Evolutionary conservation across 2,797 vertebrate species (phyloP).

Genomic region (Cyclura pinguis): DNA sequence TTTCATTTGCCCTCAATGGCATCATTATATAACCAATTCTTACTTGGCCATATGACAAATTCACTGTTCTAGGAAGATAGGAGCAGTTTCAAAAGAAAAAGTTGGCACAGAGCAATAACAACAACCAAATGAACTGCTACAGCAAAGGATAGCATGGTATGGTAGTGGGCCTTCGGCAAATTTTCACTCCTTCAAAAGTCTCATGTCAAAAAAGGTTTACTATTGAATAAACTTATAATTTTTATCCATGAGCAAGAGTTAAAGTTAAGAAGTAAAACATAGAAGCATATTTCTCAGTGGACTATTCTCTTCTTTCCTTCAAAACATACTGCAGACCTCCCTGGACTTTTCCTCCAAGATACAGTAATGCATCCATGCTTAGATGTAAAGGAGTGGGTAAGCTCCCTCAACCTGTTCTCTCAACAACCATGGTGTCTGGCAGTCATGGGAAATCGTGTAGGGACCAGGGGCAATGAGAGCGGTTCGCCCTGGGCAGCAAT

Average conservation of each 20-base stretch:
- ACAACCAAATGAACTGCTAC: neutral
- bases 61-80: neutral
- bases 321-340: neutral
- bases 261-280: neutral
- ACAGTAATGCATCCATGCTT: neutral
- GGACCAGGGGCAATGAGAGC: too few species aligned
- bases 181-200: neutral
- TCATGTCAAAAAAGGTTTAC: neutral
- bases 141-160: neutral
- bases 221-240: neutral
- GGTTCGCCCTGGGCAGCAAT: too few species aligned
- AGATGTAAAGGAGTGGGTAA: too few species aligned
- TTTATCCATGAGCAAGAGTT: neutral
- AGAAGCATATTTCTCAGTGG: neutral
- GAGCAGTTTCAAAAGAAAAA: neutral
- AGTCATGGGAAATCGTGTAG: too few species aligned
- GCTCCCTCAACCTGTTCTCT: too few species aligned
- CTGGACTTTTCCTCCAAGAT: neutral
- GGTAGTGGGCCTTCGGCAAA: neutral
- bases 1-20: neutral
- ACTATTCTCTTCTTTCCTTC: neutral
- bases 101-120: too few species aligned
- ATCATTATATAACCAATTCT: neutral
- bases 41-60: neutral
- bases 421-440: too few species aligned